These are phyloP conservation scores for Brienomyrus brachyistius DNA, from an alignment of 2,113 vertebrate genomes.

Conservation along the genomic window DNA sequence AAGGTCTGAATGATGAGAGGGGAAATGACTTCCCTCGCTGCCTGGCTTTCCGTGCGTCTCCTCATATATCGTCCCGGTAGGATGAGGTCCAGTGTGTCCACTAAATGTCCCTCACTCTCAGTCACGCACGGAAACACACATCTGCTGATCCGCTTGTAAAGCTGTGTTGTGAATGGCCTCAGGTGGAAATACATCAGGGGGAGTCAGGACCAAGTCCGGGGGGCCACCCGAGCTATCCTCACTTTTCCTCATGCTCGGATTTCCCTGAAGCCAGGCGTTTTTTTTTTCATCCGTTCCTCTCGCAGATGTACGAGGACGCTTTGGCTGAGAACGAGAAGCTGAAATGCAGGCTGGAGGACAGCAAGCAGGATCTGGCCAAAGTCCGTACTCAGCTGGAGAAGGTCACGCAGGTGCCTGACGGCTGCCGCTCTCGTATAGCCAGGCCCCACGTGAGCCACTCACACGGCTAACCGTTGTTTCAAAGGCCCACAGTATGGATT, in stretches of 20 bases:
- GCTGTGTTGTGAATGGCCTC: not conserved
- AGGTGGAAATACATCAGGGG: not conserved
- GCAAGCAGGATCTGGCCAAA: constrained; percentile 78
- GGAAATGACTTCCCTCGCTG: not conserved
- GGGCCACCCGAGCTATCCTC: not conserved
- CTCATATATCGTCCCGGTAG: not conserved
- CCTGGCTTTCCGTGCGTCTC: not conserved
- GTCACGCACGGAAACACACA: not conserved
- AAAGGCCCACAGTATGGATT: not conserved
- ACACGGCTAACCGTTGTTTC: not conserved
- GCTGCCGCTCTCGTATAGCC: not conserved
- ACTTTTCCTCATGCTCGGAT: not conserved
- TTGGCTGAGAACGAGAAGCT: constrained; percentile 88
- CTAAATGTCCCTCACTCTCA: not conserved
- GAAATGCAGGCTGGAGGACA: constrained; percentile 82
- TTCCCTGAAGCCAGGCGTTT: not conserved
- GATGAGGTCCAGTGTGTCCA: not conserved
- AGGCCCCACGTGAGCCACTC: not conserved
- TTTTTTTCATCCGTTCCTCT: not conserved
- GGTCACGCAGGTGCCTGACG: constrained; percentile 70
- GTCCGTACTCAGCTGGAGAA: constrained; percentile 82
- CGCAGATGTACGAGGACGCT: constrained; percentile 83
- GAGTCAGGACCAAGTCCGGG: not conserved
- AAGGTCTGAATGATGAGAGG: constrained; percentile 60
- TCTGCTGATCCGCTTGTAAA: not conserved